These are phyloP conservation scores for Caenorhabditis sp. DNA, from an alignment of 2,888 invertebrate genomes.

Conservation along the genomic window DNA sequence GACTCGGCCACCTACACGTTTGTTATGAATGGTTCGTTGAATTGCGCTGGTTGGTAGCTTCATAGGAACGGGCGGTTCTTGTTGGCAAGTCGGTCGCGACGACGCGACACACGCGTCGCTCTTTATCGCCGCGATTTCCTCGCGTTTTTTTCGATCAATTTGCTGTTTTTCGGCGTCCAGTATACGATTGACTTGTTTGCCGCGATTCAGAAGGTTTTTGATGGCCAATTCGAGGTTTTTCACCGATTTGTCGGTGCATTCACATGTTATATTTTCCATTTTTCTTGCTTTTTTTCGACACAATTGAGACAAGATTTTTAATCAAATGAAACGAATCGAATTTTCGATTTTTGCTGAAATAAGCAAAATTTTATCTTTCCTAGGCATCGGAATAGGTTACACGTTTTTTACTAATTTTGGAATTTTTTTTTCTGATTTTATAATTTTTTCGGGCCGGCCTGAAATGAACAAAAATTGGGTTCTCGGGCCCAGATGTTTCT, in stretches of 20 bases:
- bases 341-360: too few species aligned
- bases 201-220: neutral
- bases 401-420: too few species aligned
- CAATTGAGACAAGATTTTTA: too few species aligned
- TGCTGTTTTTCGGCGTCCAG: neutral
- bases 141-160: neutral
- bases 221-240: constrained; percentile 2
- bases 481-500: too few species aligned
- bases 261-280: neutral
- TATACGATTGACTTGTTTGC: neutral
- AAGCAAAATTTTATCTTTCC: too few species aligned
- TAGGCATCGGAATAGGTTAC: too few species aligned
- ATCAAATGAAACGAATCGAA: too few species aligned
- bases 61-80: neutral
- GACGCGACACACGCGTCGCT: neutral
- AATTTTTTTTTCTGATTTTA: too few species aligned
- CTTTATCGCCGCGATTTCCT: neutral
- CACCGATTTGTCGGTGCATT: constrained; percentile 1
- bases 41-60: neutral
- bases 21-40: neutral
- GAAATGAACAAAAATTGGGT: too few species aligned
- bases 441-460: too few species aligned
- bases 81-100: neutral
- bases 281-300: too few species aligned
- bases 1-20: too few species aligned